Evolutionary conservation across 2,888 invertebrate genomes (phyloP).

Genomic region (Aporophyla nigra): DNA sequence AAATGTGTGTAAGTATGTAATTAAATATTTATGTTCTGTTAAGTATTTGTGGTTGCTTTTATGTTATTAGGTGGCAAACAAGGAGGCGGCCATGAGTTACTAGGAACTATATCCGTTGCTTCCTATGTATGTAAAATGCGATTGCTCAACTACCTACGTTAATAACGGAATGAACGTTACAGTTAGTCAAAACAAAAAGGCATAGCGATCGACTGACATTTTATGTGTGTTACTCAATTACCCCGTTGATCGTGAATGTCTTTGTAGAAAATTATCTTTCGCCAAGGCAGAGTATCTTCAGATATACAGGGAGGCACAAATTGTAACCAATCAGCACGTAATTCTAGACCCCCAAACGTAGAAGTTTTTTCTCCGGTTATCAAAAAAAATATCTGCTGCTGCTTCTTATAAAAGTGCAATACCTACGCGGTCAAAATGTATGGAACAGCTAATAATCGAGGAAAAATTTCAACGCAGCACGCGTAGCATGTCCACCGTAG

Average conservation of each 20-base stretch:
- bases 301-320: too few species aligned
- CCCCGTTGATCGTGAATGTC: too few species aligned
- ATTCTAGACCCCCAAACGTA: too few species aligned
- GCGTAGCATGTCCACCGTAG: too few species aligned
- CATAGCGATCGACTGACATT: neutral
- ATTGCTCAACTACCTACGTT: neutral
- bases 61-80: neutral
- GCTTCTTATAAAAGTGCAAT: too few species aligned
- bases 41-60: neutral
- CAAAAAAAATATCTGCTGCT: too few species aligned
- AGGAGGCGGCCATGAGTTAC: neutral
- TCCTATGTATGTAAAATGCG: neutral
- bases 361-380: too few species aligned
- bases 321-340: too few species aligned
- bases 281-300: neutral
- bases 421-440: too few species aligned
- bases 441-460: too few species aligned
- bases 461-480: too few species aligned
- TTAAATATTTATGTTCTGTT: constrained; percentile 2
- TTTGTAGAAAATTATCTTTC: neutral
- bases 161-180: neutral
- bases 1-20: neutral
- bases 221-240: neutral
- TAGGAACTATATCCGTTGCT: neutral
- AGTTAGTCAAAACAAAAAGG: neutral